Base-by-base conservation (phyloP, 2,888 invertebrate genomes). In the Drosophila ustulata region DNA sequence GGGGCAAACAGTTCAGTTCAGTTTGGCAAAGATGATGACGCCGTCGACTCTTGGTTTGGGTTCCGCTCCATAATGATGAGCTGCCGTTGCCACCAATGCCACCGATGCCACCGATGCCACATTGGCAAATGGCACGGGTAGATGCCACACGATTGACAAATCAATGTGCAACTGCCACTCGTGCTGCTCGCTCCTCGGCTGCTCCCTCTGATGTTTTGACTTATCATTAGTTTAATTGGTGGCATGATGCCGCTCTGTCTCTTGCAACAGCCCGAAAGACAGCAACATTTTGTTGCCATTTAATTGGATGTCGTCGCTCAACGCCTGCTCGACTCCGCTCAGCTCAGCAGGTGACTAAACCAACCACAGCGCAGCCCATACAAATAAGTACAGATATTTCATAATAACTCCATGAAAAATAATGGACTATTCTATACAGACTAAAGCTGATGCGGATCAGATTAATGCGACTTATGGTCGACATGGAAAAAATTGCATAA, bases 221-320 rank as follows among this genome's bases (percentile, higher is more conserved):
- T 91, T 90, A 90, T 90, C 89, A 90, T 89, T 91, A 90, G 89
- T 90, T 88, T 91, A 91, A 91, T 91, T 90, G 91, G 88, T 84
- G 88, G 88, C 90, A 85, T 91, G 88, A 87, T 87, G 82, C 89
- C 80, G 18, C 18, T 71, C 78, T 57, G 67, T 51, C 55, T 46
- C 28, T 46, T 58, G 59, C 43, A 61, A 51, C 63, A 39, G 30
- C 18, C 50, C 37, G 4, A 11, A 32, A 23, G 13, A 49, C 57
- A 57, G 43, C 46, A 65, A 41, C 37, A n/a, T 66, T 70, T 64
- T 71, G 66, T 57, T 76, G 74, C 47, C 77, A 77, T 89, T 82
- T 85, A 85, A 85, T 85, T 85, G 89, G 86, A 85, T 82, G 83
- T 78, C 82, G 86, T 59, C 25, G 47, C 46, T 59, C 41, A 49